Evolutionary conservation across 2,113 vertebrate species (phyloP), one percentile per base, ranked within the genome.

Genomic region (Sander vitreus): DNA sequence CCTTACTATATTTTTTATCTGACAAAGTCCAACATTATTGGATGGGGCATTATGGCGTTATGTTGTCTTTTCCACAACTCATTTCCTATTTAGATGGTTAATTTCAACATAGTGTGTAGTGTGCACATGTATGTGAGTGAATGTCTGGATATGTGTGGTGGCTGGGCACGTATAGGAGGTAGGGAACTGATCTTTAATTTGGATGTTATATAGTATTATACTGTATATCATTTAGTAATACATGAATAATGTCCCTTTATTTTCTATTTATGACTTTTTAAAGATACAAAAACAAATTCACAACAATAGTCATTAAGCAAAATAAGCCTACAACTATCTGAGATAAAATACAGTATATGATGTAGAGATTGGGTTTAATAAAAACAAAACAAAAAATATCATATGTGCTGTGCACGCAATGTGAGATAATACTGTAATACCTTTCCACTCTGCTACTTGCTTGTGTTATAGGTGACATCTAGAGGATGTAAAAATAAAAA

Each of bases 401-500:
- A 23, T 45, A 6, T 47, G 23, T 59, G 16, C 16, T 72, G 55
- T 60, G 21, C 18, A 50, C 23, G 7, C 6, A 21, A 16, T 51
- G 21, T 27, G 15, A 30, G 18, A 30, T 18, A 25, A 25, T 23
- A 18, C 0, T 10, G 9, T 39, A n/a, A 39, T 15, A 23, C 0
- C 10, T 43, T 43, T 43, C 39, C 39, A 43, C 39, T 33, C 6
- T 33, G 6, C 33, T 43, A 11, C 10, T 47, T 60, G 33, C 25
- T 69, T 54, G 30, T 23, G 43, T 43, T 63, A 39, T 58, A 65
- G 39, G 27, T 69, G n/a, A 70, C 57, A 33, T n/a, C 64, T 30
- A 39, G 39, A 69, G 39, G n/a, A 58, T 5, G 75, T 14, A 25
- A n/a, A 36, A 59, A 5, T 8, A 2, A 45, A 11, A 43, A 72